Evolutionary conservation across 2,888 invertebrate species (phyloP).

Genomic region (Campoletis raptor): DNA sequence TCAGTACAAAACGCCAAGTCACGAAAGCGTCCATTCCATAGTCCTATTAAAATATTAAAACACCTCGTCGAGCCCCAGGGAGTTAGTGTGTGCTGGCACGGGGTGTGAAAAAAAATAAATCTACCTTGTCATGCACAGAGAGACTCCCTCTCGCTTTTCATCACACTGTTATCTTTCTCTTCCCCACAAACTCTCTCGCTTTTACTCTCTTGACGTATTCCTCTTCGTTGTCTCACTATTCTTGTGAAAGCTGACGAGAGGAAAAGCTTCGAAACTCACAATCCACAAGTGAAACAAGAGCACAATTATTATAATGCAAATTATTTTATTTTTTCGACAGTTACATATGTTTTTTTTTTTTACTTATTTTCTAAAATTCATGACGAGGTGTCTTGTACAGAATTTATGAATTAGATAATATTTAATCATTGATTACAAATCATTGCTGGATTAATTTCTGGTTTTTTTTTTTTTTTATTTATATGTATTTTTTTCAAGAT

Average conservation of each 20-base stretch:
- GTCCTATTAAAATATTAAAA: constrained; percentile 85
- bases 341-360: not conserved
- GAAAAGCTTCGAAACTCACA: constrained; percentile 56
- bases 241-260: constrained; percentile 47
- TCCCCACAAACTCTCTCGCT: constrained; percentile 9
- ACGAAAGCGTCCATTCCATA: constrained; percentile 83
- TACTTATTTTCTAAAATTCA: not conserved
- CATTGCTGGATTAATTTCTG: not conserved
- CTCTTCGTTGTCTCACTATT: constrained; percentile 66
- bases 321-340: not conserved
- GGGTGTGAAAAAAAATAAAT: constrained; percentile 84
- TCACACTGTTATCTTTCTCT: constrained; percentile 32
- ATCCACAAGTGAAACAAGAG: constrained; percentile 30
- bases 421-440: not conserved
- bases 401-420: not conserved
- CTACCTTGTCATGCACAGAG: constrained; percentile 84
- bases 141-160: constrained; percentile 75
- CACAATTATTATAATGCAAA: not conserved
- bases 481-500: not conserved
- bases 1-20: constrained; percentile 85
- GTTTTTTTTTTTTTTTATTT: not conserved
- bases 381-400: not conserved
- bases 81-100: constrained; percentile 75
- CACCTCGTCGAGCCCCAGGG: constrained; percentile 82
- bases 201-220: constrained; percentile 20